Conservation (phyloP, 2,797 vertebrate genomes). For the Muscicapa comitata region DNA sequence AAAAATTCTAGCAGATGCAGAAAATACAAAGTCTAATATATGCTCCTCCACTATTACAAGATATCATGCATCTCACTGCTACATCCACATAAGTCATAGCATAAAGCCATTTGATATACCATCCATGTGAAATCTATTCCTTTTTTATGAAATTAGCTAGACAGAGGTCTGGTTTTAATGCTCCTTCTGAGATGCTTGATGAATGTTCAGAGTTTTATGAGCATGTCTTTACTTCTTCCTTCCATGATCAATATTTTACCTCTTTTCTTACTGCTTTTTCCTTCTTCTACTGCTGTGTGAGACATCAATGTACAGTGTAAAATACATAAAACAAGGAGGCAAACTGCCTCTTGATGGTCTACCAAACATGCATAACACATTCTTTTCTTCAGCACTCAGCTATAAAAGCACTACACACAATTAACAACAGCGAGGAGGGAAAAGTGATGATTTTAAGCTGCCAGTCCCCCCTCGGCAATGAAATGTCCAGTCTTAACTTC, state of each 20-base stretch:
- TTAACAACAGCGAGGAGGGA: neutral
- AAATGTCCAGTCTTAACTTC: neutral
- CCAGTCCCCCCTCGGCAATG: neutral
- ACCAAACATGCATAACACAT: neutral
- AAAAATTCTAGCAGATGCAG: neutral
- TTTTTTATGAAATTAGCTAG: neutral
- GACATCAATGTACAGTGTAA: neutral
- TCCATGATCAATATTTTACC: neutral
- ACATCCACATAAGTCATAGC: neutral
- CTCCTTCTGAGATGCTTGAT: neutral
- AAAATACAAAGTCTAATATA: neutral
- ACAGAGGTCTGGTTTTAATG: neutral
- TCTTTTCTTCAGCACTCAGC: neutral
- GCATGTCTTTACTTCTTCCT: neutral
- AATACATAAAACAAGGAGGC: neutral
- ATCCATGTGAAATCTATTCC: neutral
- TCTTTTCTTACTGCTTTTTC: neutral
- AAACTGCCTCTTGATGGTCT: neutral
- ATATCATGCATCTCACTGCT: rapidly evolving
- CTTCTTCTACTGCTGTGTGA: neutral
- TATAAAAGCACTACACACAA: neutral
- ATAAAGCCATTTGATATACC: neutral
- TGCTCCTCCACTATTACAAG: neutral
- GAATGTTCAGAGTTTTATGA: neutral
- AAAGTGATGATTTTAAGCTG: neutral